A percentile compares a stretch with the other conserved stretches of the same genome.
Conservation (phyloP, 2,888 invertebrate species). For the Notodonta ziczac region DNA sequence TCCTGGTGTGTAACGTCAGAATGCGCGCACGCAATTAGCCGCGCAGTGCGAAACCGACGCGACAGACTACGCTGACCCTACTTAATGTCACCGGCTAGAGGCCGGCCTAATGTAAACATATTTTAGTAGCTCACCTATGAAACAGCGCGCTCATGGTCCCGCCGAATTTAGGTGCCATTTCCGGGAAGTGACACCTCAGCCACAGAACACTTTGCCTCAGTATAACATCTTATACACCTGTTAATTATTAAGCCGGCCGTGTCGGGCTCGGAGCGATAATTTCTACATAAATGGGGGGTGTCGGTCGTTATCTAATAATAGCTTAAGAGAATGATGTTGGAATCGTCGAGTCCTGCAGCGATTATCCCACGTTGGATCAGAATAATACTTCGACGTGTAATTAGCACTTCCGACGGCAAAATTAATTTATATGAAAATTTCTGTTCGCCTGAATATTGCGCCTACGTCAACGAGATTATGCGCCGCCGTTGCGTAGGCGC, state of each 20-base stretch:
- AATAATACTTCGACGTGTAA: conserved; percentile 30
- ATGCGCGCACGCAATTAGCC: conserved; percentile 37
- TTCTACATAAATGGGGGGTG: conserved; percentile 38
- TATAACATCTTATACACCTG: conserved; percentile 37
- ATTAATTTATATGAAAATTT: conserved; percentile 40
- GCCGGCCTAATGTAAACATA: conserved; percentile 55
- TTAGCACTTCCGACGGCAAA: conserved; percentile 44
- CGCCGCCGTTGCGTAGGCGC: conserved; percentile 41
- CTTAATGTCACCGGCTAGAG: conserved; percentile 50
- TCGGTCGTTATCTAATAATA: conserved; percentile 44
- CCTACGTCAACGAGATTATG: conserved; percentile 39
- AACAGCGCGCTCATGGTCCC: conserved; percentile 39
- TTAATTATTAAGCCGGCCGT: conserved; percentile 43
- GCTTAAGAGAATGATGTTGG: conserved; percentile 33
- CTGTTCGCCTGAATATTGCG: conserved; percentile 27
- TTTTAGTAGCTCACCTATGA: conserved; percentile 42
- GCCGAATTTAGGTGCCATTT: conserved; percentile 45
- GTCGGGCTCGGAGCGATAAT: conserved; percentile 29
- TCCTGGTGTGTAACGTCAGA: conserved; percentile 27
- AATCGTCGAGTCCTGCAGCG: conserved; percentile 18
- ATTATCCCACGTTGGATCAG: conserved; percentile 39
- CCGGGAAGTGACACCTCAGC: conserved; percentile 61
- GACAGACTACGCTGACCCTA: conserved; percentile 38
- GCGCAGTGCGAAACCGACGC: conserved; percentile 10
- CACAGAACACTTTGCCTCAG: conserved; percentile 24